phyloP scores from a whole-genome alignment of 2,888 invertebrate species.

The Zaprionus obscuricornis region DNA sequence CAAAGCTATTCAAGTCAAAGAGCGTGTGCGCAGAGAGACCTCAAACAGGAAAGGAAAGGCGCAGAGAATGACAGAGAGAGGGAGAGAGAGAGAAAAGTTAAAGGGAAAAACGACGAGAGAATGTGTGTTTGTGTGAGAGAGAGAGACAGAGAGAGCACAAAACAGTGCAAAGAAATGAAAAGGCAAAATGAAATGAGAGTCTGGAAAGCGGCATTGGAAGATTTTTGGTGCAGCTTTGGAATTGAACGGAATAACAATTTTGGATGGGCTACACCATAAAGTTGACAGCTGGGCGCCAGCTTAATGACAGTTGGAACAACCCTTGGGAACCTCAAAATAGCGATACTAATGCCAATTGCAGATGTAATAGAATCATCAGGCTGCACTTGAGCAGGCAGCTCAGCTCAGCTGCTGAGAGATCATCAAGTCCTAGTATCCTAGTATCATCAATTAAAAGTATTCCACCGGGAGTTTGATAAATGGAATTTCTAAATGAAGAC shows the following conservation, averaged over 20 bases:
- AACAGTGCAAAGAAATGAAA: constrained; percentile 9
- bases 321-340: constrained; percentile 6
- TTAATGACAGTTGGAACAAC: constrained; percentile 41
- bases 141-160: constrained; percentile 14
- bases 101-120: constrained; percentile 1
- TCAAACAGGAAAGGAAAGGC: background rate
- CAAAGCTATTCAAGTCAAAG: constrained; percentile 44
- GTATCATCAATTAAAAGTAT: no score
- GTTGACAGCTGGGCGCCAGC: constrained; percentile 72
- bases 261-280: constrained; percentile 30
- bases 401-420: constrained; percentile 15
- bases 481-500: no score
- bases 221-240: constrained; percentile 44
- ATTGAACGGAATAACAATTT: constrained; percentile 33
- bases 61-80: background rate
- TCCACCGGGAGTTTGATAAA: no score
- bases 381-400: no score
- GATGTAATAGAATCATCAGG: no score
- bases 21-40: constrained; percentile 52
- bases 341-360: no score
- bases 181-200: background rate
- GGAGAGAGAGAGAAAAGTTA: constrained; percentile 8
- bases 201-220: constrained; percentile 50
- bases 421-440: no score
- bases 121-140: background rate